Base-by-base conservation (phyloP, 92 coral and sea anemone species). In the Phenganax stokvisi region DNA sequence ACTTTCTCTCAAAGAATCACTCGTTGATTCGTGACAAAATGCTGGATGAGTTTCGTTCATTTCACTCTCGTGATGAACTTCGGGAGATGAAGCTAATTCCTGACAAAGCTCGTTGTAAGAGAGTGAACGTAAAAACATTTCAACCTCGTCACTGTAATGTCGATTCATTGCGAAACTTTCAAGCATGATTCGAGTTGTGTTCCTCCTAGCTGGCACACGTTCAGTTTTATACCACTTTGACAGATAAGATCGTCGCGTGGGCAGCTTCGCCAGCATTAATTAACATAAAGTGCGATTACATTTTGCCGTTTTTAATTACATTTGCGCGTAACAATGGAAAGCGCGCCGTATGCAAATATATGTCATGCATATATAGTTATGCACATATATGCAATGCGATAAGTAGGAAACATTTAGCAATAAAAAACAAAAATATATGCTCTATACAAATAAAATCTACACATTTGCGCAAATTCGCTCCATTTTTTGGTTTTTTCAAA, bases 171-270 rank as follows among this genome's bases (percentile, higher is more conserved):
- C 69, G 67, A 76, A 76, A 76, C 56, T 30, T 58, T 76, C 69
- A 28, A 61, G 81, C 81, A 76, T 76, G 25, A 30, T 76, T 59
- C 10, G 53, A 68, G 53, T 68, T 68, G 12, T 68, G 73, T 64
- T 53, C 54, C 73, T 11, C 54, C 81, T 55, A 51, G 55, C 81
- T 76, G 81, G 28, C 69, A 12, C 54, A 55, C 70, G 54, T 57
- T 30, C 56, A 57, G 70, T 17, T 76, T 76, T 76, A 76, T 76
- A 76, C 56, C 81, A 76, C 69, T 17, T n/a, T 76, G 81, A 76
- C 81, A 57, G 81, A 76, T 76, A 57, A 60, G 81, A 75, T 75
- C 81, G 81, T 58, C 70, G 81, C 81, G 81, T 76, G 81, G 81
- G 81, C 81, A 25, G 56, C 69, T 30, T 69, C 28, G 53, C 44